phyloP scores from a whole-genome alignment of 2,113 vertebrate genomes.

The Forbesichthys papilliferus region DNA sequence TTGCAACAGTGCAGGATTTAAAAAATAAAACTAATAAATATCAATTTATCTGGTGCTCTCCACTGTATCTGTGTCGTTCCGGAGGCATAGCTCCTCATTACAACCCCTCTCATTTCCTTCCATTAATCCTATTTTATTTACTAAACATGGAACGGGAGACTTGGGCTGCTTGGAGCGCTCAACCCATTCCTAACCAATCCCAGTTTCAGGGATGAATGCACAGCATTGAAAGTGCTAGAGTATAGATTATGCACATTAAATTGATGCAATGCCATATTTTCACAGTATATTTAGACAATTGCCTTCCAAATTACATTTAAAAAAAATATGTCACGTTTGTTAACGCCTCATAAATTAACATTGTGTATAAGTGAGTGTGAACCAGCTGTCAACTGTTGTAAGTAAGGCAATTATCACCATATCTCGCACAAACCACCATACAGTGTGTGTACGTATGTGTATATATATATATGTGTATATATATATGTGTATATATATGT shows the following conservation, averaged over 20 bases:
- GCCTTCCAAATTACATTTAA: too few relatives aligned
- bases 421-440: neutral
- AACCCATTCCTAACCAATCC: neutral
- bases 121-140: conserved; percentile 48
- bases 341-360: conserved; percentile 37
- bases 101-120: conserved; percentile 31
- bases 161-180: conserved; percentile 12
- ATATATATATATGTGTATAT: too few relatives aligned
- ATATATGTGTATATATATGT: too few relatives aligned
- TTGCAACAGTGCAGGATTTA: conserved; percentile 38
- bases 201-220: conserved; percentile 19
- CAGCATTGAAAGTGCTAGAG: conserved; percentile 7
- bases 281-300: conserved; percentile 37
- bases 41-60: conserved; percentile 42
- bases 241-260: conserved; percentile 37
- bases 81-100: conserved; percentile 42
- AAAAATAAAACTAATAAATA: conserved; percentile 56
- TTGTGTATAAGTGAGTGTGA: conserved; percentile 22
- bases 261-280: conserved; percentile 44
- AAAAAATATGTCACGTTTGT: conserved; percentile 36
- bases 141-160: conserved; percentile 8
- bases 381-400: conserved; percentile 41
- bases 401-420: conserved; percentile 50
- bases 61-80: conserved; percentile 22
- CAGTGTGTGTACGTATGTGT: too few relatives aligned